Percentiles rank a stretch among this genome's conserved stretches.
These are phyloP conservation scores for Prostheceraeus crozeri DNA, from an alignment of 2,888 invertebrate genomes.

Conservation along the genomic window DNA sequence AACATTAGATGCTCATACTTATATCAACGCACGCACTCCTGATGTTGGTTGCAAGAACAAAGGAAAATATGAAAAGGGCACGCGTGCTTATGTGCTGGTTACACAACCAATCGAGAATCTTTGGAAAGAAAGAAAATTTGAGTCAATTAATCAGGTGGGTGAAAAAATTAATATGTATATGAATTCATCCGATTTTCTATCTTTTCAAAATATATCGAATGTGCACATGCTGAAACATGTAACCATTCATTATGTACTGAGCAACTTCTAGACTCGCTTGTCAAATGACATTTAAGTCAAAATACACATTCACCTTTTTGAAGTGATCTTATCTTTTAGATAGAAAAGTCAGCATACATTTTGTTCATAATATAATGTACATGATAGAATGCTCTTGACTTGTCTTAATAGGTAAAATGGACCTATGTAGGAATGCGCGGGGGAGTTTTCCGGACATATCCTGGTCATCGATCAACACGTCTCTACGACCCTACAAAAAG, in stretches of 20 bases:
- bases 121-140: conserved; percentile 53
- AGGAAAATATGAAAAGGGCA: conserved; percentile 54
- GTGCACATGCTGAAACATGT: too few species aligned
- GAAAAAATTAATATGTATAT: conserved; percentile 36
- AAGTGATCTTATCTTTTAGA: too few species aligned
- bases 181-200: too few species aligned
- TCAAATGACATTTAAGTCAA: too few species aligned
- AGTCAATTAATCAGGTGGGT: conserved; percentile 53
- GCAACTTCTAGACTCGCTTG: too few species aligned
- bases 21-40: conserved; percentile 49
- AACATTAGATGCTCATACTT: conserved; percentile 55
- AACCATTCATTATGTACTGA: too few species aligned
- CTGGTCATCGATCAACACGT: conserved; percentile 56
- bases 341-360: too few species aligned
- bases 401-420: conserved; percentile 53
- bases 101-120: conserved; percentile 56
- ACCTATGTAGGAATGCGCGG: conserved; percentile 57
- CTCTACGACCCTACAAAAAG: conserved; percentile 56
- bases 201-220: too few species aligned
- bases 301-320: too few species aligned
- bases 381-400: too few species aligned
- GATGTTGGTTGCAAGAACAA: conserved; percentile 30
- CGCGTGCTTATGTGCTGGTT: conserved; percentile 57
- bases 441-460: conserved; percentile 58
- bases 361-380: too few species aligned